Base-by-base conservation (phyloP, 2,797 vertebrate genomes). In the Trematomus bernacchii region DNA sequence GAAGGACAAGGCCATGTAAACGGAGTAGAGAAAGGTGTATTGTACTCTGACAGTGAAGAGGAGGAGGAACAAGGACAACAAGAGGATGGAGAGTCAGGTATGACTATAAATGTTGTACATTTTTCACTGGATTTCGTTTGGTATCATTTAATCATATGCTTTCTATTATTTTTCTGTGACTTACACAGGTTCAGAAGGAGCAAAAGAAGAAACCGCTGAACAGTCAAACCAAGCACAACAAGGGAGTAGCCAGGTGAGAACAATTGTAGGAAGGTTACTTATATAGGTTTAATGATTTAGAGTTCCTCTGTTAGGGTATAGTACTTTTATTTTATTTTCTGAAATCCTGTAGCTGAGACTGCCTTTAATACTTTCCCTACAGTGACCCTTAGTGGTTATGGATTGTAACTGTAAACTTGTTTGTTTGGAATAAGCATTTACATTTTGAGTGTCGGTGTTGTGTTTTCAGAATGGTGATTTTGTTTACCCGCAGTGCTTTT, bases 401-500 rank as follows among this genome's bases (percentile, higher is more conserved):
- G 8, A 5, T 44, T 37, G 65, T n/a, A 78, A 66, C 68, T 77
- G 33, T 40, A 47, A 47, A 50, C 10, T 18, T 21, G 3, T 10
- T 47, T 72, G 6, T 27, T 27, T 71, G 40, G n/a, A 71, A 55
- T 15, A 6, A 57, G 11, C 2, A 2, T 9, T 58, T 62, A 7
- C 16, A 61, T 74, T 68, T 68, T 74, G 16, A 68, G 16, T 37
- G 8, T 37, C 50, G 2, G 7, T 27, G 16, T 52, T 54, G 3
- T n/a, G 42, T 57, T 73, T 52, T 90, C 84, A 79, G 62, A 83
- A 62, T 40, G 70, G 66, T 48, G 82, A 50, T 59, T 80, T 71
- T 77, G 57, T 83, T 89, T 93, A 94, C 73, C 91, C 86, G 10
- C 93, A 90, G 87, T 96, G 94, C 83, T 95, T 95, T 92, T 59